These are phyloP conservation scores for Aproaerema taeniolella DNA, from an alignment of 2,888 invertebrate species.

Conservation along the genomic window DNA sequence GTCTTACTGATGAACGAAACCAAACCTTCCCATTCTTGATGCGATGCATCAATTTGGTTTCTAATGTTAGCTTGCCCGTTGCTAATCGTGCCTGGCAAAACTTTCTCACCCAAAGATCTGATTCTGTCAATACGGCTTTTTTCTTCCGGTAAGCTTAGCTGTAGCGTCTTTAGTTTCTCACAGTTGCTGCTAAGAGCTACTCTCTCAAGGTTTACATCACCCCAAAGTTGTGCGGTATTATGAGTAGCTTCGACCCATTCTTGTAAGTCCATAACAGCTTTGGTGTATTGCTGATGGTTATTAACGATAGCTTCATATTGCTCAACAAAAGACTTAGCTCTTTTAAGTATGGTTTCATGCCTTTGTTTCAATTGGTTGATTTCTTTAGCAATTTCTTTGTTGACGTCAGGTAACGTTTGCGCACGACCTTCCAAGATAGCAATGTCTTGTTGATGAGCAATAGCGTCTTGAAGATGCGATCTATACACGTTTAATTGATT, in stretches of 20 bases:
- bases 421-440: conserved; percentile 88
- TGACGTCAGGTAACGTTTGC: conserved; percentile 87
- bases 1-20: conserved; percentile 86
- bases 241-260: conserved; percentile 93
- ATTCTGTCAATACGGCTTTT: conserved; percentile 89
- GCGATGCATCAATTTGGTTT: conserved; percentile 90
- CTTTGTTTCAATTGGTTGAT: conserved; percentile 83
- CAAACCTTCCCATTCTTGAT: conserved; percentile 93
- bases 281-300: conserved; percentile 92
- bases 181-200: conserved; percentile 91
- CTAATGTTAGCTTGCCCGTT: conserved; percentile 90
- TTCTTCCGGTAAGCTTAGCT: conserved; percentile 89
- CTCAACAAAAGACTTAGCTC: conserved; percentile 87
- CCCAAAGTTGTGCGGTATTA: conserved; percentile 89
- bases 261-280: conserved; percentile 89
- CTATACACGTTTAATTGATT: conserved; percentile 91
- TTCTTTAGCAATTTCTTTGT: conserved; percentile 84
- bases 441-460: conserved; percentile 90
- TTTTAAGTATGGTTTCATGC: conserved; percentile 82
- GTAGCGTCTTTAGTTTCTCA: conserved; percentile 88
- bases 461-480: conserved; percentile 87
- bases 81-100: conserved; percentile 90
- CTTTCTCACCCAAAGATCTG: conserved; percentile 90
- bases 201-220: conserved; percentile 88
- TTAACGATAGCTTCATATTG: conserved; percentile 92